These are phyloP conservation scores for Drosophila mayri DNA, from an alignment of 1,140 invertebrate genomes.

Conservation along the genomic window DNA sequence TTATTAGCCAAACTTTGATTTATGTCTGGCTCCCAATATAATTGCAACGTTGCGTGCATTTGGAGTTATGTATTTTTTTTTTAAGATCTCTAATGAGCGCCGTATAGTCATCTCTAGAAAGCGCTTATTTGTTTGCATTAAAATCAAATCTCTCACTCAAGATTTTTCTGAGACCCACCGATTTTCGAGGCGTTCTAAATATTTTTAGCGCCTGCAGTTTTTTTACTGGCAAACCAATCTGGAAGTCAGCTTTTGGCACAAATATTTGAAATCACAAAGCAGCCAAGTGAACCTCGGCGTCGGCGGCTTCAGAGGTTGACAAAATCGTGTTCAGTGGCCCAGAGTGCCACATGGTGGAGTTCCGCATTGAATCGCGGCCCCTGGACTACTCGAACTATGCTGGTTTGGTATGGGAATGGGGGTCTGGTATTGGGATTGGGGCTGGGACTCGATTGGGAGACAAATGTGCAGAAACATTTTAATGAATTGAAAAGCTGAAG, in stretches of 20 bases:
- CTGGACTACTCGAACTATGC: slow-evolving; percentile 63
- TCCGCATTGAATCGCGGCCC: slow-evolving; percentile 72
- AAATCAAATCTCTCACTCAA: slow-evolving; percentile 1
- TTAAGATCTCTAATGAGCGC: slow-evolving; percentile 29
- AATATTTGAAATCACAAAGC: slow-evolving; percentile 64
- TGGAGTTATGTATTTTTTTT: slow-evolving; percentile 12
- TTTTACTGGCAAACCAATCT: slow-evolving; percentile 4
- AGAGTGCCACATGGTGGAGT: slow-evolving; percentile 47
- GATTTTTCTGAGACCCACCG: not conserved
- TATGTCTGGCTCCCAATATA: slow-evolving; percentile 59
- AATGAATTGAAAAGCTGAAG: slow-evolving; percentile 68
- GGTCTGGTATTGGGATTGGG: slow-evolving; percentile 3
- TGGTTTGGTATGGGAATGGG: slow-evolving; percentile 28
- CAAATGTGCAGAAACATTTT: slow-evolving; percentile 71
- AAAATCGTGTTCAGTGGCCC: slow-evolving; percentile 67
- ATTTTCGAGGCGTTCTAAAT: not conserved
- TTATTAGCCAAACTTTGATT: slow-evolving; percentile 69
- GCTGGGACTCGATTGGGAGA: slow-evolving; percentile 8
- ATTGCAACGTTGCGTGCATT: slow-evolving; percentile 54
- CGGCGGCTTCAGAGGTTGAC: slow-evolving; percentile 72
- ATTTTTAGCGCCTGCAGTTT: slow-evolving; percentile 38
- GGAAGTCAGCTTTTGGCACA: slow-evolving; percentile 60
- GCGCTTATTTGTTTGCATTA: not conserved
- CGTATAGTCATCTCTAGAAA: slow-evolving; percentile 2
- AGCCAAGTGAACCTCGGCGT: slow-evolving; percentile 54